phyloP scores from a whole-genome alignment of 2,113 vertebrate genomes.

The Scopus umbretta region DNA sequence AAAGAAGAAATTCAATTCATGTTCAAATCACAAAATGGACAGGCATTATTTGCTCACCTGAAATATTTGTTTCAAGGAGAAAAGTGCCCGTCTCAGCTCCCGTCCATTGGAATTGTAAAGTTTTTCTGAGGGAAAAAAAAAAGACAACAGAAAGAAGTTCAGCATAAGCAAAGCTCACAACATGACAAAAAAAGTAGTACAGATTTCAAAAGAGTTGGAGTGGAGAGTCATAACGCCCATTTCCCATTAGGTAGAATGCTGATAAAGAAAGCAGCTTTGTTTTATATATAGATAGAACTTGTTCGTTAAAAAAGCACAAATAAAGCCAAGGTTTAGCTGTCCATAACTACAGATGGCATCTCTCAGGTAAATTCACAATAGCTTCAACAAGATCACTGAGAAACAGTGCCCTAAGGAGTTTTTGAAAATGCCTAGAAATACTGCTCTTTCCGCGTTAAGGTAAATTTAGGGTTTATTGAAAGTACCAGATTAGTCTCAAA shows the following conservation, averaged over 20 bases:
- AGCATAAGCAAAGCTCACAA: background rate
- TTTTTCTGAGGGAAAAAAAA: constrained; percentile 81
- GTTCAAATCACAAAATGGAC: background rate
- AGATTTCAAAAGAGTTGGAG: background rate
- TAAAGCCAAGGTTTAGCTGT: background rate
- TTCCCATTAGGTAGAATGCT: background rate
- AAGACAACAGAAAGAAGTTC: background rate
- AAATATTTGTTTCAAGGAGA: constrained; percentile 98
- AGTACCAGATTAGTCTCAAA: background rate
- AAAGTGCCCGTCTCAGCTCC: constrained; percentile 92
- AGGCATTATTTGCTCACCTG: constrained; percentile 78
- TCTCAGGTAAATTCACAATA: background rate
- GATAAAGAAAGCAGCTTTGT: background rate
- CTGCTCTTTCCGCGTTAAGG: background rate
- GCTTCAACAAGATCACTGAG: background rate
- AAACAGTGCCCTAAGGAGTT: background rate
- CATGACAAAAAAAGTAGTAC: background rate
- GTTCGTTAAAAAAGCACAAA: background rate
- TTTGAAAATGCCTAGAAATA: background rate
- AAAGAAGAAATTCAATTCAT: background rate
- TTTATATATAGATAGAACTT: background rate
- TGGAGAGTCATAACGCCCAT: background rate
- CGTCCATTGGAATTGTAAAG: constrained; percentile 93
- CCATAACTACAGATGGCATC: background rate
- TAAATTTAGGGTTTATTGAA: background rate